Evolutionary conservation across 2,113 vertebrate genomes (phyloP).

Genomic region (Gallinago jamesoni): DNA sequence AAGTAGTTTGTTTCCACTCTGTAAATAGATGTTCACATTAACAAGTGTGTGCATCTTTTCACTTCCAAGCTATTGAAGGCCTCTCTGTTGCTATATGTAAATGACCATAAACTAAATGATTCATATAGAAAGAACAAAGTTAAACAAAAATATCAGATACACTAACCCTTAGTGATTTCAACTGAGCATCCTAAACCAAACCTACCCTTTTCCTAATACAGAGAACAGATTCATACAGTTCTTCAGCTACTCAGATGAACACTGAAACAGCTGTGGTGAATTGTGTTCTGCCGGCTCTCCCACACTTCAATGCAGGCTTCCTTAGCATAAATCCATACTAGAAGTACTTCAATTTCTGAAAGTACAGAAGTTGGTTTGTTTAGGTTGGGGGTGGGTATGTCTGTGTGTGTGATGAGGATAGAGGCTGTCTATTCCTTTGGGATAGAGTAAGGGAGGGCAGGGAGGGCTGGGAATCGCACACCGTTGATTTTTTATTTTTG

Average conservation of each 20-base stretch:
- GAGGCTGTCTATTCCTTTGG: neutral
- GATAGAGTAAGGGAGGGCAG: neutral
- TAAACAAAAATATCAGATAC: neutral
- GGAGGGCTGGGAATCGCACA: neutral
- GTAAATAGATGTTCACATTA: neutral
- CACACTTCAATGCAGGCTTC: neutral
- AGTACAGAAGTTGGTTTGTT: neutral
- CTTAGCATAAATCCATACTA: neutral
- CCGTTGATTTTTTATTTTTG: rapidly evolving
- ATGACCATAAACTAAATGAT: neutral
- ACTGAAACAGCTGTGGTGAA: neutral
- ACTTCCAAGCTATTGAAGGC: neutral
- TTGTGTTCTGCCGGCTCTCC: neutral
- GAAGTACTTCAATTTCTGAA: neutral
- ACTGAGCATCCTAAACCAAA: neutral
- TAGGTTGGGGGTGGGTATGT: neutral
- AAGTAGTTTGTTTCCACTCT: constrained; percentile 27
- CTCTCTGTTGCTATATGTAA: neutral
- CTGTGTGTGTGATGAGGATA: neutral
- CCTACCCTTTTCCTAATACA: neutral
- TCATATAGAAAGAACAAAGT: neutral
- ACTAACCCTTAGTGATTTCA: neutral
- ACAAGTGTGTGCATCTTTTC: neutral
- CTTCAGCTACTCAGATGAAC: neutral
- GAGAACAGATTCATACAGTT: neutral